Base-by-base conservation (phyloP, 2,797 vertebrate genomes). In the Phataginus tetradactyla region DNA sequence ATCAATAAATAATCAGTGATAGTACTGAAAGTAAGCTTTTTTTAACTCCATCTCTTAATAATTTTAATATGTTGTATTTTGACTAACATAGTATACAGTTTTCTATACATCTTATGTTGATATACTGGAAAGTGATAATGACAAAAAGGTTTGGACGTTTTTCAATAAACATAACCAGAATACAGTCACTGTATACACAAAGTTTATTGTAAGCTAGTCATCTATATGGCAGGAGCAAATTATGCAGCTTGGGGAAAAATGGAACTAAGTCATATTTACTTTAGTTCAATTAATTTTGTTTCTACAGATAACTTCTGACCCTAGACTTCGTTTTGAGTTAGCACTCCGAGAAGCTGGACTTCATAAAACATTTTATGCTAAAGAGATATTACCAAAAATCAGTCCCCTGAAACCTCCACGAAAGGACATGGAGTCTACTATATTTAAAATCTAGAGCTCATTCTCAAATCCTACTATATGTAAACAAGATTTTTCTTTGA, bases 281-380 rank as follows among this genome's bases (percentile, higher is more conserved):
- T 89, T 72, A 88, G 49, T 66, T 91, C 34, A 81, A n/a, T 69
- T 18, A 78, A 45, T 85, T 97, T 98, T 97, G 96, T 97, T 98
- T 96, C 96, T 97, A 92, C 98, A 99, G 99, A 99, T 99, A 91
- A 98, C 99, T 97, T 99, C 99, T 95, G 99, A 99, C 97, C 99
- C 99, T 8, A 99, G 99, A 97, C 96, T 99, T 71, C 99, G 99
- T 85, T 97, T 99, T 0, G 99, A 99, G 96, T 98, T 99, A 79
- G 99, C 99, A 2, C 99, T 99, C 57, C 98, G 99, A 83, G 98
- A 99, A 90, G 99, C 99, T n/a, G 99, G 99, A 90, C 99, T 99
- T 97, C 99, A 99, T 71, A 98, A 98, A 91, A 98, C 99, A 21
- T 97, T 77, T 55, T 99, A 99, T 17, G 99, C 99, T 72, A 99